These are phyloP conservation scores for Phoenicopterus ruber DNA, from an alignment of 2,113 vertebrate species.

Conservation along the genomic window DNA sequence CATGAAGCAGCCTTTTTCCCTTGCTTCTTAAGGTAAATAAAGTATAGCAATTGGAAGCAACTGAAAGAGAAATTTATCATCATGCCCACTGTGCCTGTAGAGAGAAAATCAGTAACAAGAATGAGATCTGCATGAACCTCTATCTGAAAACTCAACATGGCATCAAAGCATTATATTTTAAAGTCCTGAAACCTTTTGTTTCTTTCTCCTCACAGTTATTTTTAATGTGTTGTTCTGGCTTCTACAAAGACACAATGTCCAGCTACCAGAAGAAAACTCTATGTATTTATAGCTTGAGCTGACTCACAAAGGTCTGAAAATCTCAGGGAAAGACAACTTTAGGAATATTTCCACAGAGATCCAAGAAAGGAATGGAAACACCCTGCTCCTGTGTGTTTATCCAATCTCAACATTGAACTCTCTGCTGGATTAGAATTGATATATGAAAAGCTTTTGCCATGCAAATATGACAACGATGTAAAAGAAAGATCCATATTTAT, in stretches of 20 bases:
- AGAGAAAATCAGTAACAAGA: not conserved
- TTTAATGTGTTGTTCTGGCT: not conserved
- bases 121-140: not conserved
- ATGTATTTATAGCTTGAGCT: not conserved
- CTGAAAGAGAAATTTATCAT: not conserved
- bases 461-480: not conserved
- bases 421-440: not conserved
- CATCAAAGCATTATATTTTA: not conserved
- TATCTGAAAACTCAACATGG: not conserved
- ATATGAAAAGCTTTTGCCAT: not conserved
- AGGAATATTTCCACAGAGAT: not conserved
- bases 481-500: not conserved
- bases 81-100: not conserved
- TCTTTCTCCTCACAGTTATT: not conserved
- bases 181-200: not conserved
- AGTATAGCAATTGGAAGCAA: not conserved
- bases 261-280: not conserved
- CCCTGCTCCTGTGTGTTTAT: not conserved
- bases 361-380: not conserved
- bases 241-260: not conserved
- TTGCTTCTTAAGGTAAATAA: constrained; percentile 7
- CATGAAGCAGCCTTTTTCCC: not conserved
- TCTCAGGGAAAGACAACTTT: not conserved
- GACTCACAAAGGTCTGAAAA: not conserved
- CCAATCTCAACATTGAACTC: not conserved